Conservation (phyloP, 2,888 invertebrate species). For the Limnephilus rhombicus region DNA sequence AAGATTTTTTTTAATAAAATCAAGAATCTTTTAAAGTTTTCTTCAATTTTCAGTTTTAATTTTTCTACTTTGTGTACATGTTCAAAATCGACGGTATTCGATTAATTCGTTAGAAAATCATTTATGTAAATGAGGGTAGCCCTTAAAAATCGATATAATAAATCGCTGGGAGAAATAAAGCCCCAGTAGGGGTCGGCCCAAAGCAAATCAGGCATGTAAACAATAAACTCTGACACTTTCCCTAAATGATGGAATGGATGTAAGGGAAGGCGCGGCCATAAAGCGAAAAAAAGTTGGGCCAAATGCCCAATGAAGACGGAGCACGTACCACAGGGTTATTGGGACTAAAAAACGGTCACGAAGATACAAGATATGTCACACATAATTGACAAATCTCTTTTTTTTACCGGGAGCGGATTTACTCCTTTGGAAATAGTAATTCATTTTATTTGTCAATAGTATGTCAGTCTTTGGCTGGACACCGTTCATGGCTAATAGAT, state of each 20-base stretch:
- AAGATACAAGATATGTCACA: conserved; percentile 61
- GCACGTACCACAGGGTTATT: conserved; percentile 58
- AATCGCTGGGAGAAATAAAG: background rate
- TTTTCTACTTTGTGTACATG: background rate
- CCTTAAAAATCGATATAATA: background rate
- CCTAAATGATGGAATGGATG: conserved; percentile 35
- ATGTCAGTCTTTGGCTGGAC: conserved; percentile 69
- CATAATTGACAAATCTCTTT: conserved; percentile 65
- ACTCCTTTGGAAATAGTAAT: conserved; percentile 54
- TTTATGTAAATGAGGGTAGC: background rate
- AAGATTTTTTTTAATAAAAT: background rate
- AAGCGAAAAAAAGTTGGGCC: conserved; percentile 51
- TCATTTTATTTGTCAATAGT: conserved; percentile 78
- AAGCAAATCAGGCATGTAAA: conserved; percentile 41
- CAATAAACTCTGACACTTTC: conserved; percentile 41
- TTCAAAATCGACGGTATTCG: background rate
- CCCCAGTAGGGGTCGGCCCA: background rate
- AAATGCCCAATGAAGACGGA: conserved; percentile 64
- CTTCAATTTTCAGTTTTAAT: background rate
- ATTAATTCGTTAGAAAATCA: background rate
- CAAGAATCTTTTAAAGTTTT: background rate
- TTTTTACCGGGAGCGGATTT: conserved; percentile 40
- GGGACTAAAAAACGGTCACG: conserved; percentile 59
- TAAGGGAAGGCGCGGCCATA: conserved; percentile 5
- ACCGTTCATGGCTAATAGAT: no score